phyloP scores from a whole-genome alignment of 2,888 invertebrate species.

The Phalera bucephala region DNA sequence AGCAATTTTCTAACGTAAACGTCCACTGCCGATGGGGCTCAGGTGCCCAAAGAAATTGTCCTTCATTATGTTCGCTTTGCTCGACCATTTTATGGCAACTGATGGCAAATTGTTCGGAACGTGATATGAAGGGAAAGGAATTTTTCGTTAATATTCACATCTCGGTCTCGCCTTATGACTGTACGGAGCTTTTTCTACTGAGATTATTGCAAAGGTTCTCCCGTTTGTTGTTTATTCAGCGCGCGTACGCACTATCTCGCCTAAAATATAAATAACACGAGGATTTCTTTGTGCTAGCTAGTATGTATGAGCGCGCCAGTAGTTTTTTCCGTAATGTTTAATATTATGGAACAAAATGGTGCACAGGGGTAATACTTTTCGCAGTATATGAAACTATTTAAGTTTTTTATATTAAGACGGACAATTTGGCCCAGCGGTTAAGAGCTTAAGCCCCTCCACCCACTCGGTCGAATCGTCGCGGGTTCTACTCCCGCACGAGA shows the following conservation, averaged over 20 bases:
- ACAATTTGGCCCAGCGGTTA: no score
- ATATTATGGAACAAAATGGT: slow-evolving; percentile 4
- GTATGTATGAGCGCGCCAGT: no score
- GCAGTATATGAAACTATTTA: no score
- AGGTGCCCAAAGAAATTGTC: slow-evolving; percentile 74
- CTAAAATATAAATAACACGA: slow-evolving; percentile 37
- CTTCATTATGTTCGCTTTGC: slow-evolving; percentile 64
- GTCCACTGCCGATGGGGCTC: slow-evolving; percentile 40
- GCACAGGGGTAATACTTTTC: no score
- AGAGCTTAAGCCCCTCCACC: no score
- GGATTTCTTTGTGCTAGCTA: slow-evolving; percentile 14
- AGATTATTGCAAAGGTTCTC: slow-evolving; percentile 42
- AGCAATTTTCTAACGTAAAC: slow-evolving; percentile 30
- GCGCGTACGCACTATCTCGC: slow-evolving; percentile 31
- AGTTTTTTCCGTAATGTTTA: slow-evolving; percentile 5
- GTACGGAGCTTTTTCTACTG: slow-evolving; percentile 30
- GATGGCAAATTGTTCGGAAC: slow-evolving; percentile 66
- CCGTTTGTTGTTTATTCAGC: slow-evolving; percentile 41
- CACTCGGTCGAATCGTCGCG: no score
- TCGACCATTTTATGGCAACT: slow-evolving; percentile 67
- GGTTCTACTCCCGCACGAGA: no score
- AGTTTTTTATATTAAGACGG: no score
- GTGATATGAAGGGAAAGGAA: slow-evolving; percentile 44
- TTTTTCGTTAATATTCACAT: slow-evolving; percentile 63
- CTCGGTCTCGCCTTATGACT: slow-evolving; percentile 46